Base-by-base conservation (phyloP, 2,888 invertebrate genomes). In the Sphaerophoria taeniata region DNA sequence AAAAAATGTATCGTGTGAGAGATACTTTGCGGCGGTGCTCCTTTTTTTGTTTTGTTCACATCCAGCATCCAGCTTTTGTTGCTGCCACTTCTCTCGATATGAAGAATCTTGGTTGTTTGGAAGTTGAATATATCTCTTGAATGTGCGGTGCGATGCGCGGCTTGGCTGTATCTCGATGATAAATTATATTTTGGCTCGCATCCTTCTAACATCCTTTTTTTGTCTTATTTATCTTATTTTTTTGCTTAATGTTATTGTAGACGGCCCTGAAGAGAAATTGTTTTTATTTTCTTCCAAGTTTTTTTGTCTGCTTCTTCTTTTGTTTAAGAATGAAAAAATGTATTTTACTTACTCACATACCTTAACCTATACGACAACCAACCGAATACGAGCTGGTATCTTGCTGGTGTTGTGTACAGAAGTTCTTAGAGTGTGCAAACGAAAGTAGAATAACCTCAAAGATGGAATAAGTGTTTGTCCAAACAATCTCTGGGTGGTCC, bases 131-230 rank as follows among this genome's bases (percentile, higher is more conserved):
- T 24, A 24, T 72, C 49, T 65, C 65, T 65, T 65, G 49, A 43
- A 65, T 65, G 65, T 65, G 58, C 39, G 63, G 49, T 49, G 49
- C 14, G 56, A 43, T 39, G 11, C 69, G 70, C 72, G 67, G 72
- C 69, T 63, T 72, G 53, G 63, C 72, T 73, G 76, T 81, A 80
- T 85, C 85, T 81, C 56, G 85, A 85, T 81, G 85, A 85, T 85
- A 85, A 85, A 85, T 85, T 85, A 81, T 85, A 85, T 80, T 85
- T 85, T 73, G 73, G 80, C 76, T 85, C 85, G 85, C 73, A 85
- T 85, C 85, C 85, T 81, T 85, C 81, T 81, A 85, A 85, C 81
- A 77, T 85, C 81, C 85, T 81, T 81, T 75, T 71, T 55, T 45
- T 43, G 51, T 16, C 33, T 47, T 65, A 6, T 14, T 51, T 67